Base-by-base conservation (phyloP, 2,797 vertebrate species). In the Galago senegalensis region DNA sequence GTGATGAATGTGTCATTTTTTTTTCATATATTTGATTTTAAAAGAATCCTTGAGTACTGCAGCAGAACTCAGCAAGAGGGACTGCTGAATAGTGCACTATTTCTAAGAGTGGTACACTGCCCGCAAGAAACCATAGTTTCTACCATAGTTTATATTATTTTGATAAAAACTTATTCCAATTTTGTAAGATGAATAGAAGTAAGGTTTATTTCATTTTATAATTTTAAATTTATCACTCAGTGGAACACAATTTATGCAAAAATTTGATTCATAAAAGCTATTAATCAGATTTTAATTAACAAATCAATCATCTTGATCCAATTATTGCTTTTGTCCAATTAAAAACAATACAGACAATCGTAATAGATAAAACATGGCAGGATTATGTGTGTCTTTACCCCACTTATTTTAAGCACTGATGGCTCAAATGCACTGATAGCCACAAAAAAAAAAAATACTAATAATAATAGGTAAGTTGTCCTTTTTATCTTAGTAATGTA, bases 131-230 rank as follows among this genome's bases (percentile, higher is more conserved):
- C 2, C 40, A 40, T 40, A 40, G 40, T 40, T 40, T 40, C 40
- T 40, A 40, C 40, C 40, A 40, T 40, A 40, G 40, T 40, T 75
- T 89, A 80, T 13, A 31, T 40, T 84, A 37, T n/a, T 85, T 73
- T 61, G 46, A 67, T 77, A 92, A 73, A 72, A 82, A 82, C 25
- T 17, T 21, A 46, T 69, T 73, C 12, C 40, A 27, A 72, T 46
- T 65, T 75, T 84, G 0, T 17, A 63, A 31, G 67, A 61, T 72
- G 23, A 43, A 37, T 60, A 11, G 18, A 40, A 81, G 60, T 37
- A 70, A 95, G 49, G 49, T 14, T n/a, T 88, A 58, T 34, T 87
- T 73, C n/a, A 37, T 46, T 89, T 89, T 86, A 12, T 34, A 83
- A 85, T 85, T 91, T 70, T 58, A 69, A 82, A 73, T 73, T 61